These are phyloP conservation scores for Peucedramus taeniatus DNA, from an alignment of 2,113 vertebrate genomes.

Conservation along the genomic window DNA sequence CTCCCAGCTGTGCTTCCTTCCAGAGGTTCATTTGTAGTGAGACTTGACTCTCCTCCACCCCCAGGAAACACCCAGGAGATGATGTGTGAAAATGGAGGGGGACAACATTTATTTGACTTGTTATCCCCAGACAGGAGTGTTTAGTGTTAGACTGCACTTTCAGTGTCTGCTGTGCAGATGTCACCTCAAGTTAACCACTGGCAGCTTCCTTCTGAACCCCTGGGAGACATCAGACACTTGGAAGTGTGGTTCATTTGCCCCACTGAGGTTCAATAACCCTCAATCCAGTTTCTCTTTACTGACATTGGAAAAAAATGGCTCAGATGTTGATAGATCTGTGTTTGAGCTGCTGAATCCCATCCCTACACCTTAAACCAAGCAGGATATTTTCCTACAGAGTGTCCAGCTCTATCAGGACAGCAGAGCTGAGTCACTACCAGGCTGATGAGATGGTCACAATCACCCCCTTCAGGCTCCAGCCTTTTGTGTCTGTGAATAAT, in stretches of 20 bases:
- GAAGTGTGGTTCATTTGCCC: not conserved
- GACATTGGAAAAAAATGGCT: not conserved
- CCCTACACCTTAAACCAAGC: not conserved
- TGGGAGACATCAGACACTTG: not conserved
- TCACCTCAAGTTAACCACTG: not conserved
- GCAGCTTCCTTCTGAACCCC: not conserved
- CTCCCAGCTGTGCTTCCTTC: not conserved
- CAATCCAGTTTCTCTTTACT: not conserved
- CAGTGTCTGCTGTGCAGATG: not conserved
- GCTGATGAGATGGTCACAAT: not conserved
- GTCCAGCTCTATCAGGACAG: not conserved
- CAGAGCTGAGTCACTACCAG: not conserved
- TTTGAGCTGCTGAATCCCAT: not conserved
- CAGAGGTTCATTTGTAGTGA: fast-evolving
- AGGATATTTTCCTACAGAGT: not conserved
- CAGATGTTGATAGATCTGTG: not conserved
- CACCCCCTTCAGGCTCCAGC: not conserved
- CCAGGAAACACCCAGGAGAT: not conserved
- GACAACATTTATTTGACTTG: not conserved
- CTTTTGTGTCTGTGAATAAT: not conserved
- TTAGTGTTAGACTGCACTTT: not conserved
- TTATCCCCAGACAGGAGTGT: not conserved
- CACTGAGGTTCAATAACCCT: not conserved
- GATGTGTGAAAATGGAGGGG: not conserved
- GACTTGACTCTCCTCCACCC: not conserved